Percentiles rank a stretch among this genome's conserved stretches.
Evolutionary conservation across 2,888 invertebrate species (phyloP).

Genomic region (Nudaria mundana): DNA sequence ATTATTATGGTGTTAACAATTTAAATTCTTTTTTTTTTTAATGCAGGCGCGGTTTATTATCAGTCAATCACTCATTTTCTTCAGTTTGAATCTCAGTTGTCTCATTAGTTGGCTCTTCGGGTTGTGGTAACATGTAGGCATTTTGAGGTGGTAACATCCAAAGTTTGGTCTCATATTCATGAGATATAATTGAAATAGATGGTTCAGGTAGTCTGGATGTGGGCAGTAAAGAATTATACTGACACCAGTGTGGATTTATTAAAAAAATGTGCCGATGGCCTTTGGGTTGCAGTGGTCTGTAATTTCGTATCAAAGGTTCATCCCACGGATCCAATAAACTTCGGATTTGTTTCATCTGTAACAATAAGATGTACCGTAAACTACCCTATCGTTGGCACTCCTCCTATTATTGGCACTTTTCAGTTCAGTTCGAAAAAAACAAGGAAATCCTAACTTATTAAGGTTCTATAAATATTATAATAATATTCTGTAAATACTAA

Average conservation of each 20-base stretch:
- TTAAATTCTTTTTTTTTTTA: background rate
- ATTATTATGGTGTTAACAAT: background rate
- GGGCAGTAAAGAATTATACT: slow-evolving; percentile 74
- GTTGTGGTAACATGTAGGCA: slow-evolving; percentile 43
- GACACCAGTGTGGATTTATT: slow-evolving; percentile 74
- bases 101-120: slow-evolving; percentile 25
- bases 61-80: background rate
- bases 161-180: slow-evolving; percentile 47
- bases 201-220: slow-evolving; percentile 57
- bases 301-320: slow-evolving; percentile 76
- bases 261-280: slow-evolving; percentile 71
- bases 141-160: slow-evolving; percentile 64
- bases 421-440: too few relatives aligned
- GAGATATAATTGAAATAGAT: slow-evolving; percentile 59
- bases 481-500: too few relatives aligned
- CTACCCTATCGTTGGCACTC: too few relatives aligned
- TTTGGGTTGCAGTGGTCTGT: slow-evolving; percentile 69
- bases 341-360: slow-evolving; percentile 80
- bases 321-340: slow-evolving; percentile 75
- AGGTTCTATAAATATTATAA: too few relatives aligned
- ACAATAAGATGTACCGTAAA: too few relatives aligned
- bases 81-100: slow-evolving; percentile 10
- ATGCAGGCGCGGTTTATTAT: background rate
- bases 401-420: too few relatives aligned
- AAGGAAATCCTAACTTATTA: too few relatives aligned